Evolutionary conservation across 2,113 vertebrate species (phyloP).

Genomic region (Cavia porcellus): DNA sequence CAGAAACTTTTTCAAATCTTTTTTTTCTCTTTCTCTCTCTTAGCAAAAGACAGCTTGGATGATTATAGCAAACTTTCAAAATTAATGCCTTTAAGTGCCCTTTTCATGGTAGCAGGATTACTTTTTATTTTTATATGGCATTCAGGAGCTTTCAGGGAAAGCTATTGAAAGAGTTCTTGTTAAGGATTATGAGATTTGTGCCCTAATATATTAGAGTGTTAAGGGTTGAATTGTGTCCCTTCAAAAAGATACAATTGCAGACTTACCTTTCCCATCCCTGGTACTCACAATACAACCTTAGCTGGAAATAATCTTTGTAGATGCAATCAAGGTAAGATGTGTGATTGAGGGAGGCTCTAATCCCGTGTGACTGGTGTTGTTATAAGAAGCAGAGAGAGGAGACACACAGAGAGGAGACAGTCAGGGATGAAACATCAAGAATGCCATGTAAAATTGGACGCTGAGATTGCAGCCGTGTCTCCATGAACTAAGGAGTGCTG

Average conservation of each 20-base stretch:
- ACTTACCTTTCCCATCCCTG: not conserved
- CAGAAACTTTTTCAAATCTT: conserved; percentile 4
- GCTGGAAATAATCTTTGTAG: not conserved
- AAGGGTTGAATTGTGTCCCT: not conserved
- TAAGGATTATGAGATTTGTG: conserved; percentile 29
- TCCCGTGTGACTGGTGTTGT: not conserved
- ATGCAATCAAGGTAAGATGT: not conserved
- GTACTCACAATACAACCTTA: not conserved
- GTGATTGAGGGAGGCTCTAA: not conserved
- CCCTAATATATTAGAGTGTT: not conserved
- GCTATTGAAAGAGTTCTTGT: not conserved
- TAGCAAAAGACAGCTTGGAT: not conserved
- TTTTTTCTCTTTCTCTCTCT: not conserved
- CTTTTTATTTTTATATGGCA: conserved; percentile 19
- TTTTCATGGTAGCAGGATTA: not conserved
- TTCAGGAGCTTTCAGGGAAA: not conserved
- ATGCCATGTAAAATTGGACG: not conserved
- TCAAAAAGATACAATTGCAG: not conserved
- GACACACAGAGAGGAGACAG: not conserved
- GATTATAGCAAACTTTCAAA: conserved; percentile 51
- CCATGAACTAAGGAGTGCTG: not conserved
- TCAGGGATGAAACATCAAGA: too few relatives aligned
- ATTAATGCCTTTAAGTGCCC: not conserved
- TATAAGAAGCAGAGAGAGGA: not conserved
- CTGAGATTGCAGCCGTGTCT: fast-evolving